phyloP scores from a whole-genome alignment of 2,888 invertebrate genomes.

The Tricholauxania praeusta region DNA sequence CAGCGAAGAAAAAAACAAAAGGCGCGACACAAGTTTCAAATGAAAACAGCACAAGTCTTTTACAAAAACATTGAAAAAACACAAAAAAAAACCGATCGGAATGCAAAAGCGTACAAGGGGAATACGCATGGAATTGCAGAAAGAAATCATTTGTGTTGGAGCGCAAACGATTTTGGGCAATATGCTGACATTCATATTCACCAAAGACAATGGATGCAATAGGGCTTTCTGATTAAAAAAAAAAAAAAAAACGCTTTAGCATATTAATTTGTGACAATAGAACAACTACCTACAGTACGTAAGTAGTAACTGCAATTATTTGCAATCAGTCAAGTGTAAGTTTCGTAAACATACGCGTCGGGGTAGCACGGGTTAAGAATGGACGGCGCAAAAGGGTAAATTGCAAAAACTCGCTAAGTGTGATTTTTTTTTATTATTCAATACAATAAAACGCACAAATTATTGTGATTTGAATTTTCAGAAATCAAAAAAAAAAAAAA shows the following conservation, averaged over 20 bases:
- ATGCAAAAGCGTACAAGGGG: conserved; percentile 9
- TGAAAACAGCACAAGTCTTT: conserved; percentile 47
- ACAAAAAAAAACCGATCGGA: not conserved
- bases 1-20: not conserved
- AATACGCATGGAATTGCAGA: not conserved
- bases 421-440: not conserved
- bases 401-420: not conserved
- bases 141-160: conserved; percentile 8
- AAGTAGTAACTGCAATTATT: conserved; percentile 34
- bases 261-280: conserved; percentile 24
- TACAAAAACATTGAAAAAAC: conserved; percentile 39
- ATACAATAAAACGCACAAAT: too few species aligned
- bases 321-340: conserved; percentile 27
- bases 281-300: not conserved
- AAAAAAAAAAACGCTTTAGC: conserved; percentile 23
- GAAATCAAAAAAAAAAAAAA: not conserved
- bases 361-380: conserved; percentile 27
- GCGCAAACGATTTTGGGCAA: conserved; percentile 46
- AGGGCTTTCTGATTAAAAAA: conserved; percentile 19
- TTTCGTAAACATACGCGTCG: conserved; percentile 27
- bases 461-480: not conserved
- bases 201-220: too few species aligned
- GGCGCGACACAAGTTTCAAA: conserved; percentile 30
- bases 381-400: not conserved
- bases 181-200: conserved; percentile 47